Conservation (phyloP, 2,113 vertebrate species). For the Danionella cerebrum region DNA sequence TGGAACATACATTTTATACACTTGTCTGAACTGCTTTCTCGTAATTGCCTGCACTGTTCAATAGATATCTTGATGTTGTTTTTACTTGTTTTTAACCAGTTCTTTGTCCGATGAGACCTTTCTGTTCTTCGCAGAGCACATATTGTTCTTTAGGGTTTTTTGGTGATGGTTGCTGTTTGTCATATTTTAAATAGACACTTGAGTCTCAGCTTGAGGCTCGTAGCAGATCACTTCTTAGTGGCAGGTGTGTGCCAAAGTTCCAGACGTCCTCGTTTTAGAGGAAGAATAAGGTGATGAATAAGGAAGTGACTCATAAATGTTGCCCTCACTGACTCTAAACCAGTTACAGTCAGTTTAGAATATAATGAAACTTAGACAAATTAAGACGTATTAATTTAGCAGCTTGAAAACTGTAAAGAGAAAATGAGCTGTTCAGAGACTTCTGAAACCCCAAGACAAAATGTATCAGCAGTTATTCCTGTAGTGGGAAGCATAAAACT, state of each 20-base stretch:
- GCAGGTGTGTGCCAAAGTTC: not conserved
- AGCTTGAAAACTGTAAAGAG: too few relatives aligned
- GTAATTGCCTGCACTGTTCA: too few relatives aligned
- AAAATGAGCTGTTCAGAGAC: too few relatives aligned
- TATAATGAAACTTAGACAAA: too few relatives aligned
- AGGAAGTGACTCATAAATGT: not conserved
- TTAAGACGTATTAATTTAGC: too few relatives aligned
- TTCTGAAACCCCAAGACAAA: too few relatives aligned
- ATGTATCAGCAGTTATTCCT: too few relatives aligned
- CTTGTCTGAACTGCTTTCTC: too few relatives aligned
- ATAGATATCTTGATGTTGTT: not conserved
- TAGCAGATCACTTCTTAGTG: not conserved
- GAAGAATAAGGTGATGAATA: not conserved
- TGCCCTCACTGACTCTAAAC: not conserved
- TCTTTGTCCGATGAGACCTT: not conserved
- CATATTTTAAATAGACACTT: not conserved
- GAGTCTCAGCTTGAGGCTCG: not conserved
- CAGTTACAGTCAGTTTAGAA: too few relatives aligned
- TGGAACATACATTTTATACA: too few relatives aligned
- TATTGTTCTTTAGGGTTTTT: not conserved
- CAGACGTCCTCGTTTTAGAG: not conserved
- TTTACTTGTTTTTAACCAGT: not conserved
- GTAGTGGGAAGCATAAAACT: too few relatives aligned
- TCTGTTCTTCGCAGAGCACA: not conserved
- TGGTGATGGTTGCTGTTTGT: not conserved